phyloP scores from a whole-genome alignment of 2,113 vertebrate genomes.

The Potamarius usumacintae region DNA sequence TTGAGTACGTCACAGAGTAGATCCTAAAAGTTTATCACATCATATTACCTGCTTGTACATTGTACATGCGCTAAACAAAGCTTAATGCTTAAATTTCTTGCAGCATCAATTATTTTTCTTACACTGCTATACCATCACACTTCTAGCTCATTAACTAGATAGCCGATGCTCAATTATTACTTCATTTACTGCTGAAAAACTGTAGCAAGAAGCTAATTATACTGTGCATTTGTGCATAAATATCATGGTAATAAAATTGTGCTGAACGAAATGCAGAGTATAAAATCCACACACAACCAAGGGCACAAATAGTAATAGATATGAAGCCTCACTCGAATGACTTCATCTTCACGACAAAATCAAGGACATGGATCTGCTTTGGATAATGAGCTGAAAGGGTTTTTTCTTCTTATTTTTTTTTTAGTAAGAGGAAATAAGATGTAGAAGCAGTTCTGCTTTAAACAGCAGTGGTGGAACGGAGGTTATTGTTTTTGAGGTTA shows the following conservation, averaged over 20 bases:
- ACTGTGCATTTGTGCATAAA: slow-evolving; percentile 12
- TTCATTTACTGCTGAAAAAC: slow-evolving; percentile 15
- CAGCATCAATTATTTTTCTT: neutral
- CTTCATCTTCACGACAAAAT: neutral
- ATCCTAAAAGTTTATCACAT: neutral
- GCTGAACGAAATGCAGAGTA: slow-evolving; percentile 13
- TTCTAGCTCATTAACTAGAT: neutral
- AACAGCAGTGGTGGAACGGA: neutral
- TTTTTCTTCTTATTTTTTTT: neutral
- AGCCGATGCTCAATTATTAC: neutral
- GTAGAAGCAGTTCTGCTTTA: neutral
- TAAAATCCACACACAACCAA: neutral
- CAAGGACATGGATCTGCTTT: slow-evolving; percentile 2
- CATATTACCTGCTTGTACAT: neutral
- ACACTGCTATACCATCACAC: neutral
- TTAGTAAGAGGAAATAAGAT: neutral
- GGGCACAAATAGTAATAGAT: neutral
- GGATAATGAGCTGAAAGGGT: neutral
- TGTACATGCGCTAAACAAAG: neutral
- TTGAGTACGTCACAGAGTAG: neutral
- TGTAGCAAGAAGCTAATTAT: slow-evolving; percentile 6
- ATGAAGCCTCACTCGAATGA: slow-evolving; percentile 1
- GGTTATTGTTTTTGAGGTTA: neutral
- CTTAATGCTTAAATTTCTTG: neutral
- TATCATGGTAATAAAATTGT: slow-evolving; percentile 7